Evolutionary conservation across 2,113 vertebrate genomes (phyloP), one percentile per base, ranked within the genome.

Genomic region (Brachypteracias leptosomus): DNA sequence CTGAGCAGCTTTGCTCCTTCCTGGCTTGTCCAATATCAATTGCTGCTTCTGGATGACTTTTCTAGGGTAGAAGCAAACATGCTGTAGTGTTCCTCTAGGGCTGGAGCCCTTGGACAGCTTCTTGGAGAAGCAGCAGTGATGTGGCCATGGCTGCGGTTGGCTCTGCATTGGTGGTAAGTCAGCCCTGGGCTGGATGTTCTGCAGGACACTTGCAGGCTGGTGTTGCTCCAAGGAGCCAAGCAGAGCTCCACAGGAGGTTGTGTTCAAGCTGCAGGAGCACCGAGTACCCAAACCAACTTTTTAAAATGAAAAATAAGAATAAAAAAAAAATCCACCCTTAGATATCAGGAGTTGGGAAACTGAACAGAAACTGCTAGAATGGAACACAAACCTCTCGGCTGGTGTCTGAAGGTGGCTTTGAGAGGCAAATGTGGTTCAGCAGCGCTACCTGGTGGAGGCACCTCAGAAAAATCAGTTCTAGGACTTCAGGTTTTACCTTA

Each of bases 371-470:
- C 31, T 29, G 12, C 82, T 35, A 46, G 82, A 90, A 85, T 0
- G 11, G 63, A 79, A 10, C 8, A 9, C 0, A 8, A 24, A 2
- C 29, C n/a, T 35, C 47, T 31, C 0, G 7, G 18, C 16, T 0
- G 6, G 7, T 8, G 19, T 6, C 4, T 22, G 21, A 29, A n/a
- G 47, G 2, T 24, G 47, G 4, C 7, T 62, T 28, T 20, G 11
- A 6, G 42, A 10, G 28, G 79, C 36, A 66, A 25, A 35, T 4
- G 76, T 20, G 26, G 72, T 62, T 18, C 5, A 20, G 86, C 58
- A 94, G 94, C 89, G 90, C 94, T 63, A 65, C 63, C 96, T 96
- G 92, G 13, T 94, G 95, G 96, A 65, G 42, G 20, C 28, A 6
- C 25, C 15, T 7, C 19, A 35, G 38, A 6, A 28, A 63, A 59